Conservation (phyloP, 2,888 invertebrate species). For the Ecliptopera silaceata region DNA sequence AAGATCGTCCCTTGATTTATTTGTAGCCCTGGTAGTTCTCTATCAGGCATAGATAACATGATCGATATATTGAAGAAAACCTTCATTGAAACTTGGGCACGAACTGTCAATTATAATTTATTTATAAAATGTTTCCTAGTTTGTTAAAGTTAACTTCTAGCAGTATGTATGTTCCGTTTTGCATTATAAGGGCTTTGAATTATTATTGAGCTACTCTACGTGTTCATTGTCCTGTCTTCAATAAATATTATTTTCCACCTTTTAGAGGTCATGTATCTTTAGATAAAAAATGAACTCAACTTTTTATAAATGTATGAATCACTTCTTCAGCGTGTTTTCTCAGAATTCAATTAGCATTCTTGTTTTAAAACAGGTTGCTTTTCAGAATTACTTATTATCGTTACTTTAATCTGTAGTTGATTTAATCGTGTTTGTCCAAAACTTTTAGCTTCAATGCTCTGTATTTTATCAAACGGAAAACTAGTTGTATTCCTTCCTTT, state of each 20-base stretch:
- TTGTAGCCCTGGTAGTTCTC: background rate
- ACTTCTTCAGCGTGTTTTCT: background rate
- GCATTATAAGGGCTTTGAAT: conserved; percentile 49
- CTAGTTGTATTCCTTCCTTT: background rate
- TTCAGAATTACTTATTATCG: background rate
- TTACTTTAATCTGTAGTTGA: too few species aligned
- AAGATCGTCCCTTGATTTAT: conserved; percentile 14
- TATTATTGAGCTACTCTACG: conserved; percentile 47
- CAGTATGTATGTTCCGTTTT: conserved; percentile 56
- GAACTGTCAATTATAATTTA: too few species aligned
- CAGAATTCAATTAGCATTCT: conserved; percentile 4
- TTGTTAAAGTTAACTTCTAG: too few species aligned
- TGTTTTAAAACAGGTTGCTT: conserved; percentile 2
- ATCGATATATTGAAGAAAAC: conserved; percentile 5
- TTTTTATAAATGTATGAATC: background rate
- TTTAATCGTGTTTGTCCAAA: too few species aligned
- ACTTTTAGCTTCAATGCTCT: too few species aligned
- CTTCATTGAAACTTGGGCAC: background rate
- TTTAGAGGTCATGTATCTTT: conserved; percentile 35
- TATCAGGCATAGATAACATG: background rate
- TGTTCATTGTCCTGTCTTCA: conserved; percentile 40
- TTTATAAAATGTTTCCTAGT: too few species aligned
- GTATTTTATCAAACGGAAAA: too few species aligned
- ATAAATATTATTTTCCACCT: conserved; percentile 9
- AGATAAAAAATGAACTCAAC: background rate